Evolutionary conservation across 1,140 invertebrate species (phyloP), one percentile per base, ranked within the genome.

Genomic region (Temnothorax longispinosus): DNA sequence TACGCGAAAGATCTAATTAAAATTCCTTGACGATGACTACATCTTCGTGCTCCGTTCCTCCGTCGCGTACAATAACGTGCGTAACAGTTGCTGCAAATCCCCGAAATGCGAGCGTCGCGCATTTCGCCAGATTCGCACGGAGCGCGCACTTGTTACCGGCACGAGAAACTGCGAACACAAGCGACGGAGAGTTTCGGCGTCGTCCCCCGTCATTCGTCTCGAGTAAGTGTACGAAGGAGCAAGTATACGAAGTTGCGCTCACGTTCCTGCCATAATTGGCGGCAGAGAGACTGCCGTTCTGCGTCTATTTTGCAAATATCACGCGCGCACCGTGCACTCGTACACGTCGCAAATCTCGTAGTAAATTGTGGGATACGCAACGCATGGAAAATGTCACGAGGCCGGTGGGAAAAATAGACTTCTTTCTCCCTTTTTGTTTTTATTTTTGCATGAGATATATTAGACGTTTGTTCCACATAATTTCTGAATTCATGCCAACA

Each of bases 211-310:
- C 35, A 52, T 78, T 77, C 44, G 47, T 85, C 82, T 85, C 62
- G 32, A 74, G 44, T 32, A 85, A 85, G 60, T 58, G 54, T 38
- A 65, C 32, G 64, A 10, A 58, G 60, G 2, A 65, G 10, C 3
- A 56, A 38, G 27, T 27, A 27, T 27, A 27, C 27, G 1, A 27
- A 27, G 32, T 15, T 58, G n/a, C n/a, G 32, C 82, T 54, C 82
- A 85, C 82, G 71, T 85, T 50, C 60, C 64, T 60, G 38, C 52
- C 69, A 60, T 82, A 82, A 82, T 82, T 82, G 65, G 65, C 38
- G 38, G 11, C 38, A 41, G 62, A 65, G 77, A 72, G 52, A 58
- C 38, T 71, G 21, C 65, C 44, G 35, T 41, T 75, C 72, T 54
- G 35, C 47, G 38, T 52, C 52, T 60, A 47, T 82, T 74, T 82